A percentile compares a stretch with the other conserved stretches of the same genome.
These are phyloP conservation scores for Drosophila pallidifrons DNA, from an alignment of 1,140 invertebrate species.

Conservation along the genomic window DNA sequence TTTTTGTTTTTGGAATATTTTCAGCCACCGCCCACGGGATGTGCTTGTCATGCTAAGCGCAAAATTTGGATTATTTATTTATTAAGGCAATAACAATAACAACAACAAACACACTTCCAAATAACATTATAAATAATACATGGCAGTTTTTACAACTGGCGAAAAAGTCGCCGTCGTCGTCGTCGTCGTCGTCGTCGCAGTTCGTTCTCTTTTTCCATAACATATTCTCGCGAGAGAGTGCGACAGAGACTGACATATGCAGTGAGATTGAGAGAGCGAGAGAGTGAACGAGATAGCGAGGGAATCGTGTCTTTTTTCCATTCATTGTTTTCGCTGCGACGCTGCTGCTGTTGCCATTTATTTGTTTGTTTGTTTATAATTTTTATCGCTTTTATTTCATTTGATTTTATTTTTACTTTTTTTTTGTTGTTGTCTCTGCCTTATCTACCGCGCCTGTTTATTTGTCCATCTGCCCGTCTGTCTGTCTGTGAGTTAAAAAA, in stretches of 20 bases:
- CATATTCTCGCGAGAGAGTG: neutral
- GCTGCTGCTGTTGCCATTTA: conserved; percentile 16
- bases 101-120: conserved; percentile 25
- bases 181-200: conserved; percentile 16
- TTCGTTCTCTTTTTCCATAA: conserved; percentile 16
- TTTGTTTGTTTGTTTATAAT: conserved; percentile 41
- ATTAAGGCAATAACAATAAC: conserved; percentile 47
- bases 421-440: conserved; percentile 5
- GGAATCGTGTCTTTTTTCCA: conserved; percentile 20
- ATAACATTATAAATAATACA: conserved; percentile 54
- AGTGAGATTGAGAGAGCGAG: neutral
- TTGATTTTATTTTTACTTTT: conserved; percentile 16
- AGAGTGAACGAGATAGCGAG: neutral
- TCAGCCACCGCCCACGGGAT: conserved; percentile 45
- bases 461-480: conserved; percentile 8
- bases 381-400: conserved; percentile 38
- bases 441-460: conserved; percentile 31
- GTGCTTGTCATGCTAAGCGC: conserved; percentile 56
- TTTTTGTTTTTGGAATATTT: conserved; percentile 13
- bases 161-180: conserved; percentile 7
- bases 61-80: conserved; percentile 60
- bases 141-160: conserved; percentile 54
- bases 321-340: conserved; percentile 42
- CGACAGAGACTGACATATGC: neutral
- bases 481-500: conserved; percentile 5